Evolutionary conservation across 2,797 vertebrate species (phyloP).

Genomic region (Enteromius argenteus): DNA sequence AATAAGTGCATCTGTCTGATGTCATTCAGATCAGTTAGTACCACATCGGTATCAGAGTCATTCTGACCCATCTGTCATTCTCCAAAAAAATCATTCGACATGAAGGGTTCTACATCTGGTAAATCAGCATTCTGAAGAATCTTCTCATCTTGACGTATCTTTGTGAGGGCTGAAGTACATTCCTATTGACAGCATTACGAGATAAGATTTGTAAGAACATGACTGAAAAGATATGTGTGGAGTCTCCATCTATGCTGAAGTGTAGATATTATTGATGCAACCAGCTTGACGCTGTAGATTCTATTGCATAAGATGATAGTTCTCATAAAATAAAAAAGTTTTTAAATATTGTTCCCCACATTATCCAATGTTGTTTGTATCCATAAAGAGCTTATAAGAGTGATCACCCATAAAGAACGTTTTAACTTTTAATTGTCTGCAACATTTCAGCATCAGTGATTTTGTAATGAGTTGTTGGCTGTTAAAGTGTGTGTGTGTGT

Average conservation of each 20-base stretch:
- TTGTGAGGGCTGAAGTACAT: background rate
- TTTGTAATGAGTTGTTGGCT: background rate
- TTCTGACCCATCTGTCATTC: background rate
- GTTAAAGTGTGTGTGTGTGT: background rate
- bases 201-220: background rate
- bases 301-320: background rate
- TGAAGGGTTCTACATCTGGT: background rate
- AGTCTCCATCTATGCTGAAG: too few species aligned
- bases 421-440: background rate
- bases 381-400: background rate
- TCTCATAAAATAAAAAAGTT: too few species aligned
- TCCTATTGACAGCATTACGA: background rate
- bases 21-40: background rate
- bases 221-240: background rate
- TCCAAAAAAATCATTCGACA: background rate
- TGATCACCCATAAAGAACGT: background rate
- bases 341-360: background rate
- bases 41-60: too few species aligned
- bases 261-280: background rate
- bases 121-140: background rate
- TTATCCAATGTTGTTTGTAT: background rate
- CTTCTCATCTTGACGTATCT: constrained; percentile 27
- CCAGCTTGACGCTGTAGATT: background rate
- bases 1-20: background rate
- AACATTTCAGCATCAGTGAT: background rate